phyloP scores from a whole-genome alignment of 2,888 invertebrate genomes.

The Limulus polyphemus region DNA sequence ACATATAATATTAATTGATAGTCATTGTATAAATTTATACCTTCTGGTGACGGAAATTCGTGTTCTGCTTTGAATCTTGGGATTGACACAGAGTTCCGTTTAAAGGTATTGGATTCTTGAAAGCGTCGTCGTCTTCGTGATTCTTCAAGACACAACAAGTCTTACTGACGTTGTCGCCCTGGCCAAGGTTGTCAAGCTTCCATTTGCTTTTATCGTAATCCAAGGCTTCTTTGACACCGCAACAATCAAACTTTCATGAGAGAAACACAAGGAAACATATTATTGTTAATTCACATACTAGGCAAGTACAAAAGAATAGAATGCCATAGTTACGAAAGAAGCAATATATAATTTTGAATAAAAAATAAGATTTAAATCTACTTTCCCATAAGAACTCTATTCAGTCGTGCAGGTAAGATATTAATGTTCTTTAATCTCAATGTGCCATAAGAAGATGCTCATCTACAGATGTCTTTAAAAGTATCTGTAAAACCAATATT shows the following conservation, averaged over 20 bases:
- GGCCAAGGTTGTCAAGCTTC: slow-evolving; percentile 10
- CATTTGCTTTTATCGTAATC: slow-evolving; percentile 24
- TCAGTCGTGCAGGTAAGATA: no score
- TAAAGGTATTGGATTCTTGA: slow-evolving; percentile 24
- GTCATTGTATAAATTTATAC: slow-evolving; percentile 8
- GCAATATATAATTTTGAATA: no score
- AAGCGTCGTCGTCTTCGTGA: slow-evolving; percentile 16
- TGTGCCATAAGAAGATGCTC: no score
- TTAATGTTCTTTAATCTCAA: no score
- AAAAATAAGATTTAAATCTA: no score
- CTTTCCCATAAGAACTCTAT: no score
- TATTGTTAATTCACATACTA: no score
- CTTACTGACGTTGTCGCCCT: slow-evolving; percentile 14
- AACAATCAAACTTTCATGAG: slow-evolving; percentile 24
- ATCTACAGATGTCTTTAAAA: no score
- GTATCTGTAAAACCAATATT: no score
- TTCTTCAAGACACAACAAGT: slow-evolving; percentile 25
- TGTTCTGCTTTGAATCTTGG: slow-evolving; percentile 7
- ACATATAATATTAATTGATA: background rate
- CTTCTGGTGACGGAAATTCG: slow-evolving; percentile 19
- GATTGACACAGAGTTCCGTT: slow-evolving; percentile 25
- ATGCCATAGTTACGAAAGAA: no score
- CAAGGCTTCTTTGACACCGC: slow-evolving; percentile 22
- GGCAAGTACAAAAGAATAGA: no score
- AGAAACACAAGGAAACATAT: no score